Conservation (phyloP, 2,888 invertebrate species). For the Acleris emargana region DNA sequence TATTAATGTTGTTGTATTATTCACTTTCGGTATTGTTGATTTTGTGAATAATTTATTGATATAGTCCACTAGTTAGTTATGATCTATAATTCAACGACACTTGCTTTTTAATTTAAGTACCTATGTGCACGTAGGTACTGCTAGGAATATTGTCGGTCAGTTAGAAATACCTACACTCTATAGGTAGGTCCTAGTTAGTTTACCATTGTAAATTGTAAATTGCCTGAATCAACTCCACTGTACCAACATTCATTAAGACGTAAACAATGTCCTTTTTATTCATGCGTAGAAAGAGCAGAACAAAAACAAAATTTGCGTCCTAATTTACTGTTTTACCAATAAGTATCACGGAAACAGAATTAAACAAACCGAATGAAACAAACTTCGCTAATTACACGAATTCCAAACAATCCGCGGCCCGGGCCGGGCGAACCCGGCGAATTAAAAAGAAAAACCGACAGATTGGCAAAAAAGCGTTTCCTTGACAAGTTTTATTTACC, state of each 20-base stretch:
- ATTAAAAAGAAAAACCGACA: conserved; percentile 75
- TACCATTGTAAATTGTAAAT: not conserved
- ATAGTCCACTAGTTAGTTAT: too few species aligned
- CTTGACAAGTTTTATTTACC: conserved; percentile 83
- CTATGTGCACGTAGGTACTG: too few species aligned
- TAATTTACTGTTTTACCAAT: conserved; percentile 68
- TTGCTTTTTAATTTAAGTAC: too few species aligned
- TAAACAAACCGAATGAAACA: conserved; percentile 76
- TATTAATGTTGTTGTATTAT: not conserved
- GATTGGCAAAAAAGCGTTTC: conserved; percentile 77
- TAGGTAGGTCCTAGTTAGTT: too few species aligned
- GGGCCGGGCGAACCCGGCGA: conserved; percentile 66
- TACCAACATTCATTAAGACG: conserved; percentile 37
- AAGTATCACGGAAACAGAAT: conserved; percentile 70
- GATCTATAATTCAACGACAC: too few species aligned
- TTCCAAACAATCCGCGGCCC: conserved; percentile 74
- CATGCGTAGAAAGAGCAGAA: conserved; percentile 28
- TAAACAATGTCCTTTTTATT: conserved; percentile 47
- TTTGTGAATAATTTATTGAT: too few species aligned
- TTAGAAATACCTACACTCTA: too few species aligned
- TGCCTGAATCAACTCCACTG: not conserved
- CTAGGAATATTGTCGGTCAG: too few species aligned
- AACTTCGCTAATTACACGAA: conserved; percentile 83
- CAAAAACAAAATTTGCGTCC: conserved; percentile 46
- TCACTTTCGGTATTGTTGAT: not conserved